Evolutionary conservation across 2,797 vertebrate genomes (phyloP), one percentile per base, ranked within the genome.

Genomic region (Monodelphis domestica): DNA sequence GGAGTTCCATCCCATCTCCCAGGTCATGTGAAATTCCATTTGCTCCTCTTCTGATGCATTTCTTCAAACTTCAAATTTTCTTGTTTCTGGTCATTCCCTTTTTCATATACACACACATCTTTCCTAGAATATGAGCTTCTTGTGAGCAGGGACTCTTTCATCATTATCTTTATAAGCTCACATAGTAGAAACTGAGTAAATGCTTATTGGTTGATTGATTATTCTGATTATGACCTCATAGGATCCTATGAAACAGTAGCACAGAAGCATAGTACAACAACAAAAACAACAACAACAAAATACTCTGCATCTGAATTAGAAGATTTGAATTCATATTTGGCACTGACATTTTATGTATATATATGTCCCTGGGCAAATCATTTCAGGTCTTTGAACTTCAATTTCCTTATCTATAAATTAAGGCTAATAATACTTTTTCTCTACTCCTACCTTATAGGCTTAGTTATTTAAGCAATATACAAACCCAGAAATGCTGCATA

Each of bases 341-440:
- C 24, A 91, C 5, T 56, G 51, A 24, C 91, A 89, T 0, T 0
- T n/a, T 21, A 0, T 57, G 26, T 54, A 33, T 14, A 3, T 14
- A 45, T 94, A 54, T 92, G 51, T 1, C 11, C 78, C 26, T 90
- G 4, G 30, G 45, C 0, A 0, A 21, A 38, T 87, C 51, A 12
- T 92, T n/a, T 57, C 0, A 90, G n/a, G n/a, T 50, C 78, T 87
- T 51, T 50, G 5, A 45, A 17, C 21, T 21, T 50, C 38, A 87
- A 78, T 87, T 87, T 7, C 78, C 38, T 87, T 87, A 28, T 87
- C 78, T 87, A 38, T n/a, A 28, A 87, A 87, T 45, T 38, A n/a
- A 12, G 56, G n/a, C n/a, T 12, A 26, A 45, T 50, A 87, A 87
- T 38, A 59, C 12, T 59, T 59, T 29, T 30, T 59, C 33, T 11